Base-by-base conservation (phyloP, 2,113 vertebrate species). In the Indicator maculatus region DNA sequence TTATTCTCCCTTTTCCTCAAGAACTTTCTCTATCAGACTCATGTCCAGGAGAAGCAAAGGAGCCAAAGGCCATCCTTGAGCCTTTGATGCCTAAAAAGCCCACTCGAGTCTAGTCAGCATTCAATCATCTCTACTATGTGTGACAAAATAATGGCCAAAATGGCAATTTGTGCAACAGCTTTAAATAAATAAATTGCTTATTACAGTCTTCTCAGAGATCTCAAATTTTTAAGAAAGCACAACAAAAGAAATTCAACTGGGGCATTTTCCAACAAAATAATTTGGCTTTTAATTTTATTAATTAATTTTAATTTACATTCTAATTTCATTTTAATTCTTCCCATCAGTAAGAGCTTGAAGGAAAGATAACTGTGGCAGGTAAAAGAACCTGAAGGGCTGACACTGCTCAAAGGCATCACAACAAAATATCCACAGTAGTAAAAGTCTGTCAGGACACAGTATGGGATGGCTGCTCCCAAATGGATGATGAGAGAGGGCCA, bases 1-100 rank as follows among this genome's bases (percentile, higher is more conserved):
- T 78, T 77, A 81, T 97, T 47, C 30, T 97, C 39, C 93, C 95
- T 84, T 97, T 97, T 92, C 97, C 98, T 44, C 52, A 67, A 64
- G 64, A 80, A 73, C 19, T 24, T 58, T 73, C 78, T 38, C 38
- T 6, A 30, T 96, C 97, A 73, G 67, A 83, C 7, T 44, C 93
- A 11, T 98, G 97, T n/a, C 97, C 97, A 78, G 97, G 97, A 82
- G 70, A 96, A 38, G 93, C 65, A 63, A 45, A 36, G 24, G 0
- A 19, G 8, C 0, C 0, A 3, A 24, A 60, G 8, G 6, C 4
- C 56, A 71, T 95, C 27, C 6, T 98, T 19, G 76, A 94, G 16
- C 74, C 80, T 80, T 33, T 96, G 56, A 64, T 96, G 41, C 90
- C 83, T 55, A 69, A 63, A 71, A 95, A 85, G 55, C 72, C 55